A percentile compares a stretch with the other conserved stretches of the same genome.
These are phyloP conservation scores for Marronus borbonicus DNA, from an alignment of 2,888 invertebrate genomes.

Conservation along the genomic window DNA sequence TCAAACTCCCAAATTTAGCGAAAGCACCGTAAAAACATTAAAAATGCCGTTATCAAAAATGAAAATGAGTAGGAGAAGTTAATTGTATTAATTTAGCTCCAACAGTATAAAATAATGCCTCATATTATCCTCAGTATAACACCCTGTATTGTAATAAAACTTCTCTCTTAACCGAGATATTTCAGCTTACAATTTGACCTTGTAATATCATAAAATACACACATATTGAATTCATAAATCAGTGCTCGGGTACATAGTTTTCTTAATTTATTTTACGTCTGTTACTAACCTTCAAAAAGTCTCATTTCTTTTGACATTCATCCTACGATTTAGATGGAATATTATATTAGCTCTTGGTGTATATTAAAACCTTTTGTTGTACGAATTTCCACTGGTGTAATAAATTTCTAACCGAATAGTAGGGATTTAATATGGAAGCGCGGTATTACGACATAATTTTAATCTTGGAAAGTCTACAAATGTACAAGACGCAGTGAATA, in stretches of 20 bases:
- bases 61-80: too few relatives aligned
- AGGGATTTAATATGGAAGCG: conserved; percentile 19
- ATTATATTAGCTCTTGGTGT: conserved; percentile 3
- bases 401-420: conserved; percentile 13
- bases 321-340: conserved; percentile 13
- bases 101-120: too few relatives aligned
- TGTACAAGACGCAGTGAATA: conserved; percentile 13
- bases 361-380: conserved; percentile 28
- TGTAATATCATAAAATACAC: too few relatives aligned
- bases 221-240: background rate
- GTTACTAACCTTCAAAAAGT: conserved; percentile 4
- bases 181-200: too few relatives aligned
- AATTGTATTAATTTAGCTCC: too few relatives aligned
- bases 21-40: too few relatives aligned
- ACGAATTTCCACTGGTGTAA: conserved; percentile 15
- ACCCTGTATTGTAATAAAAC: too few relatives aligned
- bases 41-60: too few relatives aligned
- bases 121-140: too few relatives aligned
- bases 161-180: too few relatives aligned
- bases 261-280: conserved; percentile 2
- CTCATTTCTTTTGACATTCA: background rate
- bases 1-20: too few relatives aligned
- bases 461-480: conserved; percentile 27
- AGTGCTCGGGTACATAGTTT: background rate
- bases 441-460: conserved; percentile 3